These are phyloP conservation scores for Cancer borealis DNA, from an alignment of 2,888 invertebrate genomes.

Conservation along the genomic window DNA sequence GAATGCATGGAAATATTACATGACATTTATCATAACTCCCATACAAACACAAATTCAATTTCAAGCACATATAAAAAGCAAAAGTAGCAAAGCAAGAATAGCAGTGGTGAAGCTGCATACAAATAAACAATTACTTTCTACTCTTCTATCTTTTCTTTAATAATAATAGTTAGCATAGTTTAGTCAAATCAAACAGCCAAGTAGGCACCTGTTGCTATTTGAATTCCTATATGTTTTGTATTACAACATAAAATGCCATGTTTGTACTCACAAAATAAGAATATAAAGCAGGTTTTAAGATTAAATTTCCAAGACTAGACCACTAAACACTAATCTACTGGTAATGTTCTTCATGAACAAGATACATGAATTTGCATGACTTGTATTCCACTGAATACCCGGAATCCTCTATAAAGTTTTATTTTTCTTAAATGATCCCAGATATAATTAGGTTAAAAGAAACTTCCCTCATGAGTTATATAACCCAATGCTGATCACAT, in stretches of 20 bases:
- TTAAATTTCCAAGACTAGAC: neutral
- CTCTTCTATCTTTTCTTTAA: no score
- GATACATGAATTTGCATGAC: neutral
- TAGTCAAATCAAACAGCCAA: no score
- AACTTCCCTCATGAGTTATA: neutral
- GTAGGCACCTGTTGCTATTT: no score
- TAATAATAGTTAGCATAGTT: no score
- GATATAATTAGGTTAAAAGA: neutral
- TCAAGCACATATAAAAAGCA: conserved; percentile 32
- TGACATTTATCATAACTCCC: neutral
- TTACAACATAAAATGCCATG: neutral
- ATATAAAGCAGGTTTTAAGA: neutral
- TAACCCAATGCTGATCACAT: neutral
- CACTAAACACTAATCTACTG: neutral
- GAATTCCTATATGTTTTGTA: no score
- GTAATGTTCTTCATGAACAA: neutral
- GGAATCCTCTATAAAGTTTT: neutral
- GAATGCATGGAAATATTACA: conserved; percentile 39
- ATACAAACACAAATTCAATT: conserved; percentile 17
- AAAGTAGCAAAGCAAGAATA: neutral
- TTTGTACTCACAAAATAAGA: neutral
- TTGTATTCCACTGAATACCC: neutral
- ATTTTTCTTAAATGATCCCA: neutral
- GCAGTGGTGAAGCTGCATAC: neutral
- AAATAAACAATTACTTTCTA: neutral